A percentile compares a stretch with the other conserved stretches of the same genome.
Conservation (phyloP, 2,113 vertebrate species). For the Leptobrachium ailaonicum region DNA sequence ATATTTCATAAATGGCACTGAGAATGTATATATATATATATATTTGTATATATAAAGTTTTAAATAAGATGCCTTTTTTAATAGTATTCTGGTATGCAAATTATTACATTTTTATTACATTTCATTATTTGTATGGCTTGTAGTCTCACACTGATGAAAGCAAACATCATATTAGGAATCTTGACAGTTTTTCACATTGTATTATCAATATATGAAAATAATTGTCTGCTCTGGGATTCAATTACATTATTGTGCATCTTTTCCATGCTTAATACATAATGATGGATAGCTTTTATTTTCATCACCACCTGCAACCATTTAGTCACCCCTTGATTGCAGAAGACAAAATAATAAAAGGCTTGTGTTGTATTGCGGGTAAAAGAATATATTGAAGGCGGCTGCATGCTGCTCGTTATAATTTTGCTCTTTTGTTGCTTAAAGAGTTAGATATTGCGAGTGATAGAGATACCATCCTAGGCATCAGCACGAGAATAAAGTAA, state of each 20-base stretch:
- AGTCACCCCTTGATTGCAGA: conserved; percentile 92
- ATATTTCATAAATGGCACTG: too few relatives aligned
- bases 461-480: not conserved
- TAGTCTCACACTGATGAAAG: conserved; percentile 95
- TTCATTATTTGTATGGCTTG: conserved; percentile 98
- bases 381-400: conserved; percentile 73
- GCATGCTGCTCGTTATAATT: conserved; percentile 61
- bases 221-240: conserved; percentile 99
- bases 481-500: not conserved
- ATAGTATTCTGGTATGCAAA: conserved; percentile 87
- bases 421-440: conserved; percentile 11
- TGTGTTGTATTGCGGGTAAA: conserved; percentile 75
- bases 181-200: conserved; percentile 97
- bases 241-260: conserved; percentile 99
- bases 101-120: conserved; percentile 93
- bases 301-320: conserved; percentile 99
- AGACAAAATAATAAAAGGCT: conserved; percentile 88
- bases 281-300: conserved; percentile 99
- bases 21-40: not conserved
- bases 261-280: conserved; percentile 99
- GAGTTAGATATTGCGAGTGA: not conserved
- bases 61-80: conserved; percentile 59
- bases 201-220: conserved; percentile 99
- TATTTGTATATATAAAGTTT: conserved; percentile 53
- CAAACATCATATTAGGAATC: conserved; percentile 99